Percentiles rank a stretch among this genome's conserved stretches.
These are phyloP conservation scores for Resseliella maxima DNA, from an alignment of 2,888 invertebrate species.

Conservation along the genomic window DNA sequence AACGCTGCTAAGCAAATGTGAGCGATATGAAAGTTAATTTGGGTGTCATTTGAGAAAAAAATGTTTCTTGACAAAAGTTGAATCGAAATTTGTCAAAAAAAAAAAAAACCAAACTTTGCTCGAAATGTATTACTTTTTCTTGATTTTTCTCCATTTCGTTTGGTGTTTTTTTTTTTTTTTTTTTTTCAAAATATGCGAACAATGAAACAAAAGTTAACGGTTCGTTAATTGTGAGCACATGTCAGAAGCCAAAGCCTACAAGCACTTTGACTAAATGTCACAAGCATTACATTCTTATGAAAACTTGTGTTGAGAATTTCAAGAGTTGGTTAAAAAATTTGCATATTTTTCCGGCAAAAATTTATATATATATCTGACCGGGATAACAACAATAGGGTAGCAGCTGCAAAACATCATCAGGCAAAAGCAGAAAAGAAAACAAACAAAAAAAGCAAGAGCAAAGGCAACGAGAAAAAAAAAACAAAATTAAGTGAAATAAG, in stretches of 20 bases:
- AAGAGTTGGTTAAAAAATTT: not conserved
- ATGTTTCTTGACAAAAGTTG: no score
- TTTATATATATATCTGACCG: not conserved
- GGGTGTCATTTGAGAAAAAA: no score
- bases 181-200: no score
- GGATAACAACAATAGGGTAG: not conserved
- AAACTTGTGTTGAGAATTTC: not conserved
- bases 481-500: not conserved
- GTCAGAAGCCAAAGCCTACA: constrained; percentile 39
- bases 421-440: not conserved
- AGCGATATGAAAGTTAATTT: no score
- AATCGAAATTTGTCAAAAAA: no score
- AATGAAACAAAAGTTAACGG: constrained; percentile 27
- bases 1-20: no score
- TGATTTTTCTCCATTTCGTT: no score
- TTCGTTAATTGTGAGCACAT: constrained; percentile 37
- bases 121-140: no score
- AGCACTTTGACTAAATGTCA: constrained; percentile 41
- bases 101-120: no score
- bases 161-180: no score
- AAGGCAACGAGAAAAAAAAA: not conserved
- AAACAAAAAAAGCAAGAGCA: not conserved
- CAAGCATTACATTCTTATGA: not conserved
- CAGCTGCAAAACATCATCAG: constrained; percentile 7
- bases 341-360: not conserved